phyloP scores from a whole-genome alignment of 2,113 vertebrate species.

The Pseudorasbora parva region DNA sequence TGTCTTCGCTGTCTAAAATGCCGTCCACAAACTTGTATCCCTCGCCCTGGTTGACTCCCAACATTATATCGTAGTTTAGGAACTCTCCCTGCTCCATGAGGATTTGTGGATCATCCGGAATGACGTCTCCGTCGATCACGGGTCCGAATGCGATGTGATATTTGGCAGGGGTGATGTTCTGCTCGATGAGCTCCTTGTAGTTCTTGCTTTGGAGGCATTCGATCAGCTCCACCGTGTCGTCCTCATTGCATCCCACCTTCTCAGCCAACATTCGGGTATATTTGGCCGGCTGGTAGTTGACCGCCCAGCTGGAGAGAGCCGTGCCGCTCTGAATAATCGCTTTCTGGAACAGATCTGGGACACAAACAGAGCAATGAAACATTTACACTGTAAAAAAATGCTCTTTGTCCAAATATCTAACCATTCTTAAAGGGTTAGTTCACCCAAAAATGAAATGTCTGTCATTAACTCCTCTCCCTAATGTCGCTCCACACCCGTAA shows the following conservation, averaged over 20 bases:
- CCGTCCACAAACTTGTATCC: conserved; percentile 94
- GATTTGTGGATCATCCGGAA: conserved; percentile 98
- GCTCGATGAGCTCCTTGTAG: conserved; percentile 91
- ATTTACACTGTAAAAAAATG: too few relatives aligned
- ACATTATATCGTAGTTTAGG: conserved; percentile 98
- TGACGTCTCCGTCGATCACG: conserved; percentile 95
- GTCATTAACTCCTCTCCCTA: too few relatives aligned
- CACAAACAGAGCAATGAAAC: neutral
- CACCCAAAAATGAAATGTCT: too few relatives aligned
- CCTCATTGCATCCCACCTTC: conserved; percentile 92
- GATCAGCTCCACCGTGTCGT: conserved; percentile 90
- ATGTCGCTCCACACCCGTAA: too few relatives aligned
- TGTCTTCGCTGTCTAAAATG: conserved; percentile 91
- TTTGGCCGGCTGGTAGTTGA: conserved; percentile 98
- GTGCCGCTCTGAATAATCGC: conserved; percentile 98
- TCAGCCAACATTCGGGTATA: conserved; percentile 91
- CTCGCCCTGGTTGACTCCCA: conserved; percentile 96
- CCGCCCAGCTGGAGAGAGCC: conserved; percentile 96
- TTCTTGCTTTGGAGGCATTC: conserved; percentile 90
- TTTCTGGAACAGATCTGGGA: conserved; percentile 94
- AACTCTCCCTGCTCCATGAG: conserved; percentile 99
- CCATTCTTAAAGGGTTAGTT: too few relatives aligned
- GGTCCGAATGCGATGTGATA: conserved; percentile 99
- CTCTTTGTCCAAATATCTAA: too few relatives aligned
- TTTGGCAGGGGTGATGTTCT: conserved; percentile 87